A percentile compares a stretch with the other conserved stretches of the same genome.
Conservation (phyloP, 2,888 invertebrate genomes). For the Cheilosia variabilis region DNA sequence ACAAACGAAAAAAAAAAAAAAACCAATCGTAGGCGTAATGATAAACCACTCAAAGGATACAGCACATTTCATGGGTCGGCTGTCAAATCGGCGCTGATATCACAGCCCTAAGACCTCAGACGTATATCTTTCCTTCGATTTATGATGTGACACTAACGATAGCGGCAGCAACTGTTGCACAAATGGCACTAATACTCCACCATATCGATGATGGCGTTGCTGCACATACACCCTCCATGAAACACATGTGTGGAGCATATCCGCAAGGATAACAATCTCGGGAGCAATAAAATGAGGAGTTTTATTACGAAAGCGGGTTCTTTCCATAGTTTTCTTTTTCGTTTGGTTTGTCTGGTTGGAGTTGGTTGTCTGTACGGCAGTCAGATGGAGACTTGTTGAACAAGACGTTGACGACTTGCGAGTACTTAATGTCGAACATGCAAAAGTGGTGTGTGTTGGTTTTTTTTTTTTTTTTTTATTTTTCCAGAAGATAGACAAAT, state of each 20-base stretch:
- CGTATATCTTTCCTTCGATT: constrained; percentile 56
- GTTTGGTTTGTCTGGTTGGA: constrained; percentile 1
- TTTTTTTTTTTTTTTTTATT: background rate
- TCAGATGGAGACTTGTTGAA: constrained; percentile 49
- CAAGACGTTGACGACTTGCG: constrained; percentile 54
- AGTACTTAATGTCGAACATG: constrained; percentile 59
- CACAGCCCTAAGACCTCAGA: constrained; percentile 35
- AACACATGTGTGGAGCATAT: constrained; percentile 21
- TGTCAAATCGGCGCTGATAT: constrained; percentile 50
- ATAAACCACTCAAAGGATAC: constrained; percentile 60
- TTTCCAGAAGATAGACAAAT: constrained; percentile 17
- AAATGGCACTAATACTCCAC: constrained; percentile 19
- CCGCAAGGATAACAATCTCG: constrained; percentile 69
- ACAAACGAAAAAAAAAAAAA: constrained; percentile 4
- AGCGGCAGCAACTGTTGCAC: constrained; percentile 62
- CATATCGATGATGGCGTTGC: constrained; percentile 43
- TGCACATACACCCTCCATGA: constrained; percentile 8
- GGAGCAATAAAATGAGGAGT: constrained; percentile 64
- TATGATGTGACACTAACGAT: constrained; percentile 72
- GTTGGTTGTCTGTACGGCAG: constrained; percentile 1
- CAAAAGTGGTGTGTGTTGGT: constrained; percentile 26
- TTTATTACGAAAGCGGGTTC: constrained; percentile 60
- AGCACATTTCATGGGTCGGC: constrained; percentile 27
- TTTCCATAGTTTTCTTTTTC: background rate
- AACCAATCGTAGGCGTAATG: constrained; percentile 63